A percentile compares a stretch with the other conserved stretches of the same genome.
Evolutionary conservation across 2,888 invertebrate species (phyloP).

Genomic region (Ornithoptera alexandrae): DNA sequence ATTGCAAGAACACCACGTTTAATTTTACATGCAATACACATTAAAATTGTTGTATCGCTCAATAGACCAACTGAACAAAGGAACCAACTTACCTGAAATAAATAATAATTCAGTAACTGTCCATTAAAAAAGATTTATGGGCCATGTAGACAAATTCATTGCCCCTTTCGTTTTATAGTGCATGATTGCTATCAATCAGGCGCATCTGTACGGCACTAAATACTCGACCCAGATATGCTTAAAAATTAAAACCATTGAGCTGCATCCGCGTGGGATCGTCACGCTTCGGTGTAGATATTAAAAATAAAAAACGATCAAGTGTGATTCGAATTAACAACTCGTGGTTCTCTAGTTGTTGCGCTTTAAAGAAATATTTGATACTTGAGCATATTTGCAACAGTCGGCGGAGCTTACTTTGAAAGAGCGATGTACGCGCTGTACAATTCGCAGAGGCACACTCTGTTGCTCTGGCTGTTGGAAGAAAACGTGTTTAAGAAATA

Average conservation of each 20-base stretch:
- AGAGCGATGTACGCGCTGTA: too few relatives aligned
- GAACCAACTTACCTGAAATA: slow-evolving; percentile 27
- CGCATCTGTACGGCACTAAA: slow-evolving; percentile 28
- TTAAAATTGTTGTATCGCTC: neutral
- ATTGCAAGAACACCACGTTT: neutral
- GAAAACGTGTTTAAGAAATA: too few relatives aligned
- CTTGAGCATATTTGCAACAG: too few relatives aligned
- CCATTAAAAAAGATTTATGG: slow-evolving; percentile 17
- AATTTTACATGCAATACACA: neutral
- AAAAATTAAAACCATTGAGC: slow-evolving; percentile 20
- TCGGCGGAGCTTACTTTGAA: too few relatives aligned
- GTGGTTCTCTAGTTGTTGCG: too few relatives aligned
- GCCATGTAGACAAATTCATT: slow-evolving; percentile 18
- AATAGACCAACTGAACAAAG: slow-evolving; percentile 7
- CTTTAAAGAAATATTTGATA: too few relatives aligned
- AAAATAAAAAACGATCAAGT: slow-evolving; percentile 19
- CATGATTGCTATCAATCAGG: slow-evolving; percentile 25
- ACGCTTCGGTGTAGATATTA: slow-evolving; percentile 3
- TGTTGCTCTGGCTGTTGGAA: too few relatives aligned
- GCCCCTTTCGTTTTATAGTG: slow-evolving; percentile 18
- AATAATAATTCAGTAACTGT: slow-evolving; percentile 6
- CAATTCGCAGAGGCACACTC: too few relatives aligned
- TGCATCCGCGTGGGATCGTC: slow-evolving; percentile 25
- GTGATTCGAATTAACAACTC: neutral
- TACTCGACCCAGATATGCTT: slow-evolving; percentile 26